Base-by-base conservation (phyloP, 2,888 invertebrate species). In the Tiliacea citrago region DNA sequence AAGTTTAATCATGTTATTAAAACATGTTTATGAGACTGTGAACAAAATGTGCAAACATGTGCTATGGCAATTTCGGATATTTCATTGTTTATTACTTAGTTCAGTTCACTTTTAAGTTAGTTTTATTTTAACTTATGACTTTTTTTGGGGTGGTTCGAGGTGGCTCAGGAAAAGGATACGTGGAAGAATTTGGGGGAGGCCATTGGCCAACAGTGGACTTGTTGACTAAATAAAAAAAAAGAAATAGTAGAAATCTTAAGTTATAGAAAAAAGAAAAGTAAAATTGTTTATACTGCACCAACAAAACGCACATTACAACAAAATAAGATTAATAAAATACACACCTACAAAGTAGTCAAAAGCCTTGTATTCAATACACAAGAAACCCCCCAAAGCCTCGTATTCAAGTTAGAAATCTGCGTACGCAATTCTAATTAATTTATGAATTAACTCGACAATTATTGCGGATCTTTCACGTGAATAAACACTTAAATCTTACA, bases 1-100 rank as follows among this genome's bases (percentile, higher is more conserved):
- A 45, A 62, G 39, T 72, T 49, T 53, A 55, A 69, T 49, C 51
- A 63, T 63, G 55, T 61, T 73, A 69, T 73, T 57, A 42, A 21
- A 69, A 73, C 60, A 60, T 61, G 62, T 45, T 65, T 70, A 39
- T 35, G 16, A 35, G 42, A 39, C 18, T 57, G 13, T 6, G 13
- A 35, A 55, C 12, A 18, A 35, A 51, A 16, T 55, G n/a, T n/a
- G 55, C 69, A 58, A 74, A 67, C 63, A 77, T 71, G 10, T 16
- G 29, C 39, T 35, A 4, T 67, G 45, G 29, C 9, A 76, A 42
- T 42, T 53, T 45, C 12, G 0, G 16, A 12, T n/a, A 53, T 21
- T 47, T 29, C 1, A 62, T 18, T 10, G 10, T n/a, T n/a, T n/a
- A 53, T 12, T 53, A 53, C 6, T 12, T n/a, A 53, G n/a, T 53